Percentiles rank a stretch among this genome's conserved stretches.
These are phyloP conservation scores for Mesochorus sp. DNA, from an alignment of 2,888 invertebrate species.

Conservation along the genomic window DNA sequence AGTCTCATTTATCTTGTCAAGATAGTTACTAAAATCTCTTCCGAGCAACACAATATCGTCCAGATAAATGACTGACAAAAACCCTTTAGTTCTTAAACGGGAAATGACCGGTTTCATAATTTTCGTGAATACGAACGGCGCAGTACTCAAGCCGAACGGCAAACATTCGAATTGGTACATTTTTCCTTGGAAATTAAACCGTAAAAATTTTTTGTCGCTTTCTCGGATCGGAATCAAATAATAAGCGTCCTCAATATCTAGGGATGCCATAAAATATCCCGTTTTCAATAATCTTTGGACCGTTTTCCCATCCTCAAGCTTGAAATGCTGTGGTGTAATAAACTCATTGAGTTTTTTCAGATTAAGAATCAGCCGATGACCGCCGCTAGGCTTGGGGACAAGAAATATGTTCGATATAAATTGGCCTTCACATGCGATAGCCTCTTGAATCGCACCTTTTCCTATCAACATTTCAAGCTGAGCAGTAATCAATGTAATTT, in stretches of 20 bases:
- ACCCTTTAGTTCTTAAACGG: conserved; percentile 15
- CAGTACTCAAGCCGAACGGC: conserved; percentile 67
- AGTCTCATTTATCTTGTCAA: conserved; percentile 11
- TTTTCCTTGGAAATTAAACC: conserved; percentile 56
- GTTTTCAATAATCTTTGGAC: neutral
- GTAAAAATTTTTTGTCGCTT: conserved; percentile 62
- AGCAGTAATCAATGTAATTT: neutral
- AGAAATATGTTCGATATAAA: conserved; percentile 49
- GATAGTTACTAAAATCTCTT: neutral
- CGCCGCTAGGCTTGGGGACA: conserved; percentile 32
- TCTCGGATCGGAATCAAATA: conserved; percentile 59
- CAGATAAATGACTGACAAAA: conserved; percentile 40
- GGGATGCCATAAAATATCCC: conserved; percentile 39
- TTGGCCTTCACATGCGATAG: conserved; percentile 35
- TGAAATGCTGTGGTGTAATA: conserved; percentile 40
- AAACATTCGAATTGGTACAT: conserved; percentile 44
- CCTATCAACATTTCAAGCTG: neutral
- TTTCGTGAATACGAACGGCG: conserved; percentile 66
- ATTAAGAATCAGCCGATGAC: conserved; percentile 37
- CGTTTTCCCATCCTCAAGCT: conserved; percentile 42
- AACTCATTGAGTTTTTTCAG: conserved; percentile 45
- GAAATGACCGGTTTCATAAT: conserved; percentile 39
- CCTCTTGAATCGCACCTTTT: conserved; percentile 2
- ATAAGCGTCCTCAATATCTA: conserved; percentile 50
- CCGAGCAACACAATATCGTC: conserved; percentile 56